Evolutionary conservation across 2,113 vertebrate species (phyloP).

Genomic region (Macrotis lagotis): DNA sequence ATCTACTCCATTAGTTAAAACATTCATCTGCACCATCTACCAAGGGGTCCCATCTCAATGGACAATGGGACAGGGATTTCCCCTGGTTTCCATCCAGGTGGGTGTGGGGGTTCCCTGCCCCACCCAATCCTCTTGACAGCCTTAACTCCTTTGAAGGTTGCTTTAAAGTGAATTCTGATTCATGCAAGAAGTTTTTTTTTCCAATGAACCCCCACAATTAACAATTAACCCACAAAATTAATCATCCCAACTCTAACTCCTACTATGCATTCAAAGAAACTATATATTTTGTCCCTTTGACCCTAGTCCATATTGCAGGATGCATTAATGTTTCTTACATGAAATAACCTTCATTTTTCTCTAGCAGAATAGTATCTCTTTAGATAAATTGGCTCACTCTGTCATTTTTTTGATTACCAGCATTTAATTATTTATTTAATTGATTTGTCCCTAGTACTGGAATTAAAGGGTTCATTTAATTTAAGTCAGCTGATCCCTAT

Average conservation of each 20-base stretch:
- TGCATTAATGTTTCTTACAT: neutral
- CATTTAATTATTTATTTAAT: neutral
- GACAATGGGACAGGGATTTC: neutral
- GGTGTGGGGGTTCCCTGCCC: neutral
- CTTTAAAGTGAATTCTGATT: neutral
- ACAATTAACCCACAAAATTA: too few species aligned
- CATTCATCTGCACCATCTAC: neutral
- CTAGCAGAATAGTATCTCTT: too few species aligned
- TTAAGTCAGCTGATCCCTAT: neutral
- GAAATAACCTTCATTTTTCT: neutral
- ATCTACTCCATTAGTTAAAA: neutral
- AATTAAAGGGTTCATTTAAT: neutral
- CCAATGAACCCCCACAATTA: neutral
- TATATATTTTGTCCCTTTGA: neutral
- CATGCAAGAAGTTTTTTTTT: neutral
- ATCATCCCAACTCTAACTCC: neutral
- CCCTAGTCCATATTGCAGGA: neutral
- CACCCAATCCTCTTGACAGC: neutral
- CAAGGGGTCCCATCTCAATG: neutral
- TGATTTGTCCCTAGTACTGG: neutral
- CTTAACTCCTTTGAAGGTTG: neutral
- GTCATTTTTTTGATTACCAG: neutral
- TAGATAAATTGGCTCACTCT: too few species aligned
- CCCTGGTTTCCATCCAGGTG: too few species aligned
- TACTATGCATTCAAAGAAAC: neutral